Evolutionary conservation across 2,888 invertebrate species (phyloP), one percentile per base, ranked within the genome.

Genomic region (Lycaena phlaeas): DNA sequence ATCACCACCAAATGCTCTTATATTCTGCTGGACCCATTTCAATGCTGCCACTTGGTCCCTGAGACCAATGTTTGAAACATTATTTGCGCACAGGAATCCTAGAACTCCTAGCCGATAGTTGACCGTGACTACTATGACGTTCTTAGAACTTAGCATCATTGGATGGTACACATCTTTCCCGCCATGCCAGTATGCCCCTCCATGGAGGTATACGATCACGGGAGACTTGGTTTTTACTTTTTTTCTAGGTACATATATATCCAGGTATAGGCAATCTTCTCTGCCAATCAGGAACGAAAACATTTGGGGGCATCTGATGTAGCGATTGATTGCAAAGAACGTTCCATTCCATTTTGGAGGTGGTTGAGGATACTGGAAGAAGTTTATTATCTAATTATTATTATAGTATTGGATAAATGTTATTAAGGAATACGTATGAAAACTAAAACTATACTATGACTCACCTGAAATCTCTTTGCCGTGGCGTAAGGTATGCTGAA

Each of bases 1-100:
- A 45, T 82, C 82, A 27, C 84, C 84, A 1, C 79, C 78, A 40
- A 84, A 82, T 1, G 68, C 65, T 1, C 60, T 56, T 39, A 82
- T 81, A 41, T 82, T 84, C 18, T 51, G 61, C 26, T 51, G 59
- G n/a, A 84, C 60, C 82, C 84, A 84, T 50, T 63, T 68, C 3
- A 84, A 53, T 5, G 84, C 81, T 4, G 75, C 78, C 4, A 71
- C 61, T 45, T 84, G 84, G 45, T 84, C 84, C 48, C 75, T 73
- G 2, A 84, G 48, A 0, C 82, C 84, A 0, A 82, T 59, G 43
- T 84, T 84, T 0, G 82, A 70, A 1, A 74, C 53, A 11, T 65
- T 68, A 42, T 75, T 66, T 4, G 74, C 36, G 44, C 81, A 82
- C 1, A 84, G 56, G 38, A 84, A 84, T 0, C 84, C 84, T 3